Evolutionary conservation across 2,113 vertebrate genomes (phyloP), one percentile per base, ranked within the genome.

Genomic region (Galbula dea): DNA sequence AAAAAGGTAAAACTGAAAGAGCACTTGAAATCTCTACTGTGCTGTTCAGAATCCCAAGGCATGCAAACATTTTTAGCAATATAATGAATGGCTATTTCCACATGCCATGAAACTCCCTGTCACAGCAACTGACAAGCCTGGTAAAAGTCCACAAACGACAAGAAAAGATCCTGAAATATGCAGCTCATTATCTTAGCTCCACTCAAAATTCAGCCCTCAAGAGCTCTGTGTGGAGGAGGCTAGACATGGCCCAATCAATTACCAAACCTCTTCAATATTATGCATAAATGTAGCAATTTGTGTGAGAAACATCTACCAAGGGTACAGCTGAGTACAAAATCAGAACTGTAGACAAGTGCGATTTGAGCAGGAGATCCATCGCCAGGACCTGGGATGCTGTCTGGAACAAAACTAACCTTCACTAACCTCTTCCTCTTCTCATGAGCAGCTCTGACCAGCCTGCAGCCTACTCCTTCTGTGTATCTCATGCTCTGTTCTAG

Each of bases 181-280:
- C 37, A 80, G 34, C 71, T 86, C 37, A 39, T 95, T 84, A 95
- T 81, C 71, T 52, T 46, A 52, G 36, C 45, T 82, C 51, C 61
- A 49, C 52, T 89, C 72, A 68, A 62, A 94, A 96, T 78, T 91
- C 88, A 93, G 51, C 79, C 74, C 55, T 68, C 62, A 61, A 73
- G 85, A 95, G 67, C 46, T 82, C 63, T 19, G 65, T 51, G 72
- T 88, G 83, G 82, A 86, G 65, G 73, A 84, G 30, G 73, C 72
- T 55, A 92, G 92, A 83, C 72, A 82, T 17, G 86, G 86, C 66
- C 54, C 93, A 57, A 48, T 41, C 75, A 59, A 61, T 77, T 52
- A 62, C 80, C 88, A 37, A 52, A 36, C 54, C 59, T 86, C 89
- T 90, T 69, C 66, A 72, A 73, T 84, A 84, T 65, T 36, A 90